Base-by-base conservation (phyloP, 2,113 vertebrate species). In the Thalassarche chlororhynchos region DNA sequence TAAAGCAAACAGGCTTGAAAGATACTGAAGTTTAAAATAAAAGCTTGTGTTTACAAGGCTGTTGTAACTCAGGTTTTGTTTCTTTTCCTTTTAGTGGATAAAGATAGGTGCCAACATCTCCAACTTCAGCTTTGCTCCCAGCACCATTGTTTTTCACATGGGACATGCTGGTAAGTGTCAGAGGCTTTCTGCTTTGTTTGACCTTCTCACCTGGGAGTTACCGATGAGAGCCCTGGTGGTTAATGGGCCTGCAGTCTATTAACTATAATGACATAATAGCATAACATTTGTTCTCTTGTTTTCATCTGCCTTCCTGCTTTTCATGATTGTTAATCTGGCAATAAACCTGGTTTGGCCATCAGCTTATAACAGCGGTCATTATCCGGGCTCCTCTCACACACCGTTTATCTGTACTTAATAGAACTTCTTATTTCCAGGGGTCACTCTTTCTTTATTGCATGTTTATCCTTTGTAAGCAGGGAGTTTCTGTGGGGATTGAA, bases 101-200 rank as follows among this genome's bases (percentile, higher is more conserved):
- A 99, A 99, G 97, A 99, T 99, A 60, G 99, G 99, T 70, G 99
- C 99, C 97, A 99, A 99, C 97, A 97, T 99, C 93, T 99, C 99
- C 96, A 99, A 99, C 98, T 99, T 99, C 98, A 99, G 98, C 98
- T 99, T 99, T 98, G 98, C 99, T 97, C 99, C 99, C 85, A 99
- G 99, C 98, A 99, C 99, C 24, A 96, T 99, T 93, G 97, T 99
- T 91, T 99, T 99, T 97, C 99, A 99, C 38, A 34, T 99, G 68
- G 99, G 99, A 92, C 99, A 99, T 84, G 99, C 99, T 98, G 99
- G 99, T 99, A 95, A 98, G 99, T 97, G 62, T 89, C 90, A 85
- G 85, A 72, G 72, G 93, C 96, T 96, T 97, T 96, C 95, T 96
- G 96, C 95, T 97, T 69, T 86, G 61, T 95, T 96, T 97, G 97